A percentile compares a stretch with the other conserved stretches of the same genome.
These are phyloP conservation scores for Melinaea menophilus DNA, from an alignment of 2,888 invertebrate species.

Conservation along the genomic window DNA sequence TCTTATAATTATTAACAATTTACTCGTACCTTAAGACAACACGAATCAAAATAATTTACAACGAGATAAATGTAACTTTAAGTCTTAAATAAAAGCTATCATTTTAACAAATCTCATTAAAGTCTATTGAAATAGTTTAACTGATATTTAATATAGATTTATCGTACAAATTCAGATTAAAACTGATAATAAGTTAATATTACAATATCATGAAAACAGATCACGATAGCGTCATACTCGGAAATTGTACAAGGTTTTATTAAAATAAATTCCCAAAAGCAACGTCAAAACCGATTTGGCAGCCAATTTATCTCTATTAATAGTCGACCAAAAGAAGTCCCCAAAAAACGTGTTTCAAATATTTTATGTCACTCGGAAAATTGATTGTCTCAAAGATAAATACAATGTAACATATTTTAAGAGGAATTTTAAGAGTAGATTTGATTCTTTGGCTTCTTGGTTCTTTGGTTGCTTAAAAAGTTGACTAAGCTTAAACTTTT, in stretches of 20 bases:
- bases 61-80: too few species aligned
- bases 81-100: too few species aligned
- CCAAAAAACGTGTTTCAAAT: background rate
- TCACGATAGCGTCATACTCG: conserved; percentile 41
- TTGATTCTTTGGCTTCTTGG: too few species aligned
- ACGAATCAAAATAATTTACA: too few species aligned
- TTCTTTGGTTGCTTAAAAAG: too few species aligned
- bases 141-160: too few species aligned
- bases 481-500: too few species aligned
- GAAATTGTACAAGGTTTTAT: conserved; percentile 66
- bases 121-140: too few species aligned
- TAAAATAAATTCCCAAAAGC: conserved; percentile 47
- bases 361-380: background rate
- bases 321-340: background rate
- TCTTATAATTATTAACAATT: too few species aligned
- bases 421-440: too few species aligned
- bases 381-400: background rate
- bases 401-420: background rate
- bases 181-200: background rate
- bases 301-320: conserved; percentile 5
- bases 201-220: conserved; percentile 2
- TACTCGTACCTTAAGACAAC: too few species aligned
- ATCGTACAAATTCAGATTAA: background rate
- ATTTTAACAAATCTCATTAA: too few species aligned
- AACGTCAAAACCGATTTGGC: conserved; percentile 3